A percentile compares a stretch with the other conserved stretches of the same genome.
phyloP scores from a whole-genome alignment of 2,888 invertebrate species.

The Heteromyza rotundicornis region DNA sequence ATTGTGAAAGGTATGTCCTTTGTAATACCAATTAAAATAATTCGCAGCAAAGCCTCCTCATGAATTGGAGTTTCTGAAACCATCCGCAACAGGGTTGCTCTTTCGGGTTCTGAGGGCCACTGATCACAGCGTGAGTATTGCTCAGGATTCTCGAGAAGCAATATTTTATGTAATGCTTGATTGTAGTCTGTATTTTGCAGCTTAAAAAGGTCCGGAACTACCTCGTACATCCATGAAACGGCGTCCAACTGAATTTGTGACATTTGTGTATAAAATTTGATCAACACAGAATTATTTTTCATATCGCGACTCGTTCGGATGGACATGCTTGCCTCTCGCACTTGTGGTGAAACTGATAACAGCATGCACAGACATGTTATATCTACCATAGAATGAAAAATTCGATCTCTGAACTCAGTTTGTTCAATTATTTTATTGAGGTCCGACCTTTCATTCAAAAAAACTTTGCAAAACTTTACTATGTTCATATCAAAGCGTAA shows the following conservation, averaged over 20 bases:
- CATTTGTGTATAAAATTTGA: slow-evolving; percentile 62
- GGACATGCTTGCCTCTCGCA: slow-evolving; percentile 71
- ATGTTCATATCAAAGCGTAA: slow-evolving; percentile 83
- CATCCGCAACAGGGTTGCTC: slow-evolving; percentile 77
- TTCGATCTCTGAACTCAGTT: slow-evolving; percentile 79
- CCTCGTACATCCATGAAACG: slow-evolving; percentile 86
- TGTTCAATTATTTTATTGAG: slow-evolving; percentile 68
- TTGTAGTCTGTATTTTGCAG: slow-evolving; percentile 76
- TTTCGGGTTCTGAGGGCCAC: slow-evolving; percentile 92
- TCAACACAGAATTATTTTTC: slow-evolving; percentile 51
- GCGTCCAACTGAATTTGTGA: slow-evolving; percentile 82
- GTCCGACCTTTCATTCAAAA: slow-evolving; percentile 71
- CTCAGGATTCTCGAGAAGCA: slow-evolving; percentile 79
- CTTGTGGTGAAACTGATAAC: slow-evolving; percentile 75
- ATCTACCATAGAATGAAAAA: slow-evolving; percentile 84
- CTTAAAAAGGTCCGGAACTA: slow-evolving; percentile 76
- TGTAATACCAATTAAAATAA: slow-evolving; percentile 78
- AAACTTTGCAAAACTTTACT: slow-evolving; percentile 77
- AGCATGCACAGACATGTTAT: slow-evolving; percentile 85
- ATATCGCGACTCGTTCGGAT: slow-evolving; percentile 64
- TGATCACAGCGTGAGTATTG: slow-evolving; percentile 82
- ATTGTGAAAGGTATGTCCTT: slow-evolving; percentile 82
- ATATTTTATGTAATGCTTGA: slow-evolving; percentile 79
- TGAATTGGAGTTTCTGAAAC: slow-evolving; percentile 88
- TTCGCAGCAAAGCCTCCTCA: slow-evolving; percentile 81